phyloP scores from a whole-genome alignment of 2,888 invertebrate species.

The Blastobasis adustella region DNA sequence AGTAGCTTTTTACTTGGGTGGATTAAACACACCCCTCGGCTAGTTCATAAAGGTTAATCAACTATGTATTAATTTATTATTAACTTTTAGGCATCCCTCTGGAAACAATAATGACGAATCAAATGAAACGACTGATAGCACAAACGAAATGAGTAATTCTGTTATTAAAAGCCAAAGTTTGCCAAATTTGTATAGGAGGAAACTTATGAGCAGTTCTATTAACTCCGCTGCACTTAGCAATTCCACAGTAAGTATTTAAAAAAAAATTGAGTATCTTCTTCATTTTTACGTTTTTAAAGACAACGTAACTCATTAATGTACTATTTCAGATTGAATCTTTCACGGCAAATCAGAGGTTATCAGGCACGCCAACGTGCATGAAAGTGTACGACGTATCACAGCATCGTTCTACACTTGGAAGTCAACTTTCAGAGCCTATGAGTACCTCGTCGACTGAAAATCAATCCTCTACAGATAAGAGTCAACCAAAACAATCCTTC shows the following conservation, averaged over 20 bases:
- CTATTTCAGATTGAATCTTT: conserved; percentile 65
- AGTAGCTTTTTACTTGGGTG: neutral
- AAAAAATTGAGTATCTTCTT: too few relatives aligned
- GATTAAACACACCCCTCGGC: neutral
- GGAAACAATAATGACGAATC: conserved; percentile 82
- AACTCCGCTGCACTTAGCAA: conserved; percentile 77
- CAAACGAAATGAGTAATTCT: conserved; percentile 74
- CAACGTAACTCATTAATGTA: too few relatives aligned
- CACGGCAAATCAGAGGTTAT: conserved; percentile 60
- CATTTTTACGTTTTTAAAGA: too few relatives aligned
- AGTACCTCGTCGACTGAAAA: conserved; percentile 70
- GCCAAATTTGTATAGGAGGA: conserved; percentile 81
- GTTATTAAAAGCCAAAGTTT: conserved; percentile 85
- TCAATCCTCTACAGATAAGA: conserved; percentile 64
- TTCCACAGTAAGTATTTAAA: conserved; percentile 77
- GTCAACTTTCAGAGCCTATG: conserved; percentile 70
- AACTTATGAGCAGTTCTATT: conserved; percentile 66
- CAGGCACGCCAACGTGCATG: conserved; percentile 59
- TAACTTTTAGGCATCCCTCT: conserved; percentile 79
- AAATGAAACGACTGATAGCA: conserved; percentile 68
- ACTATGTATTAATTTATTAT: conserved; percentile 5
- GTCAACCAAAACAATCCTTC: conserved; percentile 80
- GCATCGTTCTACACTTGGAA: conserved; percentile 54
- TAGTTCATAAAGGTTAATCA: neutral
- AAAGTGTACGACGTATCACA: conserved; percentile 69